Percentiles rank a stretch among this genome's conserved stretches.
phyloP scores from a whole-genome alignment of 2,797 vertebrate species.

The Melanotaenia boesemani region DNA sequence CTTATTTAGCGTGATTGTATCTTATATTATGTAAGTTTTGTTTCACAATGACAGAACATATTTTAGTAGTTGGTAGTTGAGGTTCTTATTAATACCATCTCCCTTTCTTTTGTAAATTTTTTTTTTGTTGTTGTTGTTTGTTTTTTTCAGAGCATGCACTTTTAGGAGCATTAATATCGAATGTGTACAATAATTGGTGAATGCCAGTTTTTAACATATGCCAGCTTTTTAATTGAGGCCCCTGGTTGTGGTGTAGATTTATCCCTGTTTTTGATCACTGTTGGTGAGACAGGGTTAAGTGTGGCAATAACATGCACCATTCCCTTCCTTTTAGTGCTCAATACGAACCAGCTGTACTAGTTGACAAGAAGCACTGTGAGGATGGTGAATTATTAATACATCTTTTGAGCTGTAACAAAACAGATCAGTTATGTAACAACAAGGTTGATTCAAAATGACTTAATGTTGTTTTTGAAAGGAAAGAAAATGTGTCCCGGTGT shows the following conservation, averaged over 20 bases:
- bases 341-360: conserved; percentile 1
- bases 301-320: neutral
- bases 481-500: neutral
- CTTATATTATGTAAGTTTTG: too few relatives aligned
- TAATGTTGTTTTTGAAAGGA: neutral
- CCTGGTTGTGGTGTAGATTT: neutral
- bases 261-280: neutral
- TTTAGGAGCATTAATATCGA: too few relatives aligned
- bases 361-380: conserved; percentile 1
- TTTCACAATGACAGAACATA: too few relatives aligned
- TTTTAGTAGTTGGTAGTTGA: too few relatives aligned
- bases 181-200: too few relatives aligned
- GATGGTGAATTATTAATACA: conserved; percentile 14
- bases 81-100: too few relatives aligned
- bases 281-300: conserved; percentile 4
- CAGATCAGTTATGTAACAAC: neutral
- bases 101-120: too few relatives aligned
- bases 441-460: conserved; percentile 8
- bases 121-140: too few relatives aligned
- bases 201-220: too few relatives aligned
- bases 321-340: neutral
- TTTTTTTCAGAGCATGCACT: too few relatives aligned
- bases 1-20: too few relatives aligned
- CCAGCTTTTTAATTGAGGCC: too few relatives aligned
- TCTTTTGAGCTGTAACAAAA: neutral